Percentiles rank a stretch among this genome's conserved stretches.
These are phyloP conservation scores for Cerastoderma edule DNA, from an alignment of 2,888 invertebrate genomes.

Conservation along the genomic window DNA sequence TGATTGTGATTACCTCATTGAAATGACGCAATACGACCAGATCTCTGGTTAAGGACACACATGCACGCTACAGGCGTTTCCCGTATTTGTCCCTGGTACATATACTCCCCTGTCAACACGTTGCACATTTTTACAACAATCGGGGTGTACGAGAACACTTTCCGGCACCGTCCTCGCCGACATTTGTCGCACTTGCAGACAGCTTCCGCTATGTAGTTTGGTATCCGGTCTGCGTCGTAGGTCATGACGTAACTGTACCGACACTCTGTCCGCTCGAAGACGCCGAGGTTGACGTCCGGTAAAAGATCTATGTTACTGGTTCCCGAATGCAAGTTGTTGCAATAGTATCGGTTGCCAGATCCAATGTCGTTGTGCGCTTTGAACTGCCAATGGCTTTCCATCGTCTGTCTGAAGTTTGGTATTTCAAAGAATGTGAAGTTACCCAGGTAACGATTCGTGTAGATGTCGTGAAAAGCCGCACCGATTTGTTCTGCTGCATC, in stretches of 20 bases:
- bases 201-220: constrained; percentile 16
- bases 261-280: not conserved
- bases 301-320: not conserved
- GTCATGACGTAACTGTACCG: not conserved
- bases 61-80: constrained; percentile 3
- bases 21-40: not conserved
- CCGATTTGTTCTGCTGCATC: not conserved
- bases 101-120: not conserved
- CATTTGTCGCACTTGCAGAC: constrained; percentile 9
- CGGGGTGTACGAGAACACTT: constrained; percentile 5
- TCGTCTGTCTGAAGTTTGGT: not conserved
- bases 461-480: not conserved
- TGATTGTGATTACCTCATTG: not conserved
- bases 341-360: constrained; percentile 8
- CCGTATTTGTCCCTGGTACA: not conserved
- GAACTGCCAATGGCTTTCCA: not conserved
- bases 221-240: constrained; percentile 1
- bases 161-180: constrained; percentile 1
- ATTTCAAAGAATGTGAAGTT: constrained; percentile 16
- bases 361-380: not conserved
- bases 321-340: not conserved
- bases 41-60: not conserved
- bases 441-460: not conserved
- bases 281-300: not conserved
- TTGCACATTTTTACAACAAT: constrained; percentile 12